phyloP scores from a whole-genome alignment of 2,888 invertebrate species.

The Carterocephalus palaemon region DNA sequence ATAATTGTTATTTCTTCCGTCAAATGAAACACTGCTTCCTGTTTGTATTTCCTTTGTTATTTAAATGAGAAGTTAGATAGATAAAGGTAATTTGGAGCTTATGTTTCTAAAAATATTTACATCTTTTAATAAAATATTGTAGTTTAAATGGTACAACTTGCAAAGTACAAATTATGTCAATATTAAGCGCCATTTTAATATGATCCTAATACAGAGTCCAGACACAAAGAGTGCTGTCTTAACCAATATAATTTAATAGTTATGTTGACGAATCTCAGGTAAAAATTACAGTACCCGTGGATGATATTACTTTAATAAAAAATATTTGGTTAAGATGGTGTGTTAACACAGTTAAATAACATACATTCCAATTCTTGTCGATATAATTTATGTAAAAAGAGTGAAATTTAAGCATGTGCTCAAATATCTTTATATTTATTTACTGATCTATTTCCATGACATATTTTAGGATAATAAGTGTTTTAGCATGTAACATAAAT shows the following conservation, averaged over 20 bases:
- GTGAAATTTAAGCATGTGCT: constrained; percentile 38
- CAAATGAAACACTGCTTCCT: constrained; percentile 1
- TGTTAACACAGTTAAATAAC: constrained; percentile 3
- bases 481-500: constrained; percentile 36
- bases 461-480: constrained; percentile 32
- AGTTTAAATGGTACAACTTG: background rate
- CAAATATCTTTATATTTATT: constrained; percentile 42
- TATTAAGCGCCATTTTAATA: background rate
- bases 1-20: background rate
- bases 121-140: background rate
- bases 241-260: constrained; percentile 11
- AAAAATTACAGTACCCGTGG: no score
- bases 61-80: constrained; percentile 24
- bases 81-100: constrained; percentile 13
- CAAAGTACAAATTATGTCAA: constrained; percentile 1
- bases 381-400: constrained; percentile 22
- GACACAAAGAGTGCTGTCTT: background rate
- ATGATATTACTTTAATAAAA: constrained; percentile 5
- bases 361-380: constrained; percentile 33
- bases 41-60: constrained; percentile 15
- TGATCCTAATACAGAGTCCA: constrained; percentile 11
- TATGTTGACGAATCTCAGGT: no score
- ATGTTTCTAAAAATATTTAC: constrained; percentile 6
- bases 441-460: constrained; percentile 42
- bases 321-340: constrained; percentile 14